Evolutionary conservation across 2,888 invertebrate species (phyloP), one percentile per base, ranked within the genome.

Genomic region (Onthophagus sagittarius): DNA sequence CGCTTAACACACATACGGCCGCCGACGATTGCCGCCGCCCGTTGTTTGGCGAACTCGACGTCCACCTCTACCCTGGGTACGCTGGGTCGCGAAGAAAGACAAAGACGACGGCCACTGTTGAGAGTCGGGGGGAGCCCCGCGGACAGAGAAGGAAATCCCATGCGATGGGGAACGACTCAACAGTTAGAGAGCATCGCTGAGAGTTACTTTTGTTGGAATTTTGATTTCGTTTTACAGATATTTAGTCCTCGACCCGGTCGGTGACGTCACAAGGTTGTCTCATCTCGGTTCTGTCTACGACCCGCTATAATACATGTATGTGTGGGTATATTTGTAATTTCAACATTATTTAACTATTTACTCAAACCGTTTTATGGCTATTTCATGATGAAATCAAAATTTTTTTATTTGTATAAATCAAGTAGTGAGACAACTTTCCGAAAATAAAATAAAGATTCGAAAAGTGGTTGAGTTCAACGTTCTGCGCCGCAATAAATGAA

Each of bases 151-250:
- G 23, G 23, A 23, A 23, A 23, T 23, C 23, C 23, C 23, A 23
- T 23, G 23, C 23, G 23, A 23, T 23, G 23, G 23, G 23, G 23
- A 23, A 23, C 23, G 23, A 53, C 79, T 80, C 79, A 71, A 80
- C 81, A 80, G 81, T 80, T 81, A 80, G 76, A 78, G 75, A 23
- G 23, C 23, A 23, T 23, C 79, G 7, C 39, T 11, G 39, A 77
- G 78, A 80, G 82, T 83, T 83, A 82, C 83, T 83, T 83, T 83
- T 83, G 82, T 82, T 82, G 81, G 82, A 82, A 82, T 83, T 83
- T 83, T 83, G 82, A 81, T 83, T 83, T 83, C 83, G 80, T 83
- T 83, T 82, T 53, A 53, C 39, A 53, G 39, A 53, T 53, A 53
- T 53, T 53, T 53, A 53, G 39, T 53, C 39, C 39, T 53, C 39